Base-by-base conservation (phyloP, 2,888 invertebrate genomes). In the Gasteruption jaculator region DNA sequence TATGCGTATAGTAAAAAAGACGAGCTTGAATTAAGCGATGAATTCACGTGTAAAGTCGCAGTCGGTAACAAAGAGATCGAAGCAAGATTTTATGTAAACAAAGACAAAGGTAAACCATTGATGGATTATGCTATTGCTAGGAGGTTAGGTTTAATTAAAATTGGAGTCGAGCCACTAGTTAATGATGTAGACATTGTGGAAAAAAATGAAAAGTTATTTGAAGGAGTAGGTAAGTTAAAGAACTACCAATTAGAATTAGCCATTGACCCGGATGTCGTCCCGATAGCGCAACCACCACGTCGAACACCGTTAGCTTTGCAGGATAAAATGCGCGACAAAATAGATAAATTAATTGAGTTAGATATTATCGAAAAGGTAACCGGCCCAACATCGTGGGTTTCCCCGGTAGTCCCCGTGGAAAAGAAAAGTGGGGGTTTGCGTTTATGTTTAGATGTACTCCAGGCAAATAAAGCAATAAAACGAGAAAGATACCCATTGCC, bases 241-340 rank as follows among this genome's bases (percentile, higher is more conserved):
- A 47, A 57, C 36, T 36, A 62, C n/a, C 14, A 49, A 14, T 38
- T 62, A 5, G 37, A 47, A 11, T 49, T 58, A 12, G 55, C 57
- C 1, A 57, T 63, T 19, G 53, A 60, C 31, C 34, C 45, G 15
- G 27, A 50, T n/a, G 38, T 56, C 5, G 55, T 48, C 27, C 60
- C 63, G 14, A 48, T 62, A 21, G 41, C 46, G 19, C 65, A 63
- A 45, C 60, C 60, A 35, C 44, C 54, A 40, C 43, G 62, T 18
- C 42, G 62, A 19, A 39, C 61, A 11, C 65, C 65, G 14, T 54
- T 55, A 22, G 57, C 65, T 2, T 39, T 65, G 11, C 49, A 54
- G 35, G 24, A 33, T 6, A 51, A 53, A 33, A 52, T 62, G 5
- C 45, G 57, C 11, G 25, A 27, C 5, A 53, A 56, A 42, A 34